These are phyloP conservation scores for Synergus japonicus DNA, from an alignment of 2,888 invertebrate species.

Conservation along the genomic window DNA sequence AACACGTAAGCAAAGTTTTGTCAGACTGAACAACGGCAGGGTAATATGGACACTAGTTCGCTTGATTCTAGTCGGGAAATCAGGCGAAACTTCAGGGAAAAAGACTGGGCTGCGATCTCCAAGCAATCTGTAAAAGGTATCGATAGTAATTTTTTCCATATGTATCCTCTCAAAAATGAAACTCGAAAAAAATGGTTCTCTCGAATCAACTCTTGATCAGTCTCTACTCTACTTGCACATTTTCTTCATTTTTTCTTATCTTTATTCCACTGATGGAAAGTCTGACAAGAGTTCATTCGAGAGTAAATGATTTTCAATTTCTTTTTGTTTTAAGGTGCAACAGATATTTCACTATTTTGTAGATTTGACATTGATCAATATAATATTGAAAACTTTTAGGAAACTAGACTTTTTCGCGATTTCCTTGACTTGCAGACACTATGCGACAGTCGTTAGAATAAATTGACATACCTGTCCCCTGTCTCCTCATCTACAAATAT, in stretches of 20 bases:
- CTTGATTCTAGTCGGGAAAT: slow-evolving; percentile 52
- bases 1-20: slow-evolving; percentile 64
- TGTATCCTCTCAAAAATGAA: slow-evolving; percentile 41
- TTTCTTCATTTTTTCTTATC: background rate
- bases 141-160: background rate
- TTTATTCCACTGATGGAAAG: too few relatives aligned
- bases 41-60: slow-evolving; percentile 65
- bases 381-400: too few relatives aligned
- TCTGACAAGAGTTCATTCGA: background rate
- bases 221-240: slow-evolving; percentile 1
- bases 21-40: slow-evolving; percentile 65
- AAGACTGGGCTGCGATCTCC: slow-evolving; percentile 67
- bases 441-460: background rate
- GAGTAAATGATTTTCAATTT: background rate
- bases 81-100: slow-evolving; percentile 63
- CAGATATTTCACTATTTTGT: too few relatives aligned
- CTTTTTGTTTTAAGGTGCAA: too few relatives aligned
- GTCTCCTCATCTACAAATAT: slow-evolving; percentile 86
- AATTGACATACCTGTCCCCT: slow-evolving; percentile 79
- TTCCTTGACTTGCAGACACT: too few relatives aligned
- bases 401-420: too few relatives aligned
- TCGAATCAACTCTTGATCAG: background rate
- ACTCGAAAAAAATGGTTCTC: too few relatives aligned
- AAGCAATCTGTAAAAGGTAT: slow-evolving; percentile 62
- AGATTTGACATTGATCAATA: too few relatives aligned